Conservation (phyloP, 2,797 vertebrate genomes). For the Kryptopterus vitreolus region DNA sequence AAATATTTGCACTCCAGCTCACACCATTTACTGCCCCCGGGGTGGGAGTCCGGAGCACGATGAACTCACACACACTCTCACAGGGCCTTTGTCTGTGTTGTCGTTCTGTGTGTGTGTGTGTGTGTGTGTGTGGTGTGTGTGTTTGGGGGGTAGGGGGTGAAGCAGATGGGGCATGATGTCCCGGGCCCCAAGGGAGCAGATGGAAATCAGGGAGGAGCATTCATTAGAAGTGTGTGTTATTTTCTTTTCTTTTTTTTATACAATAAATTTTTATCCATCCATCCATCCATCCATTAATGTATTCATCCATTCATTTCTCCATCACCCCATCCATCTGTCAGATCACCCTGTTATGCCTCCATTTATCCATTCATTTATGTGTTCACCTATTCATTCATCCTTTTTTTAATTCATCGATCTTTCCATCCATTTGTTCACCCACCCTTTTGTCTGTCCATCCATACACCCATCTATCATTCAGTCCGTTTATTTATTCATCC, state of each 20-base stretch:
- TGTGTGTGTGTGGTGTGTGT: neutral
- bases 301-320: neutral
- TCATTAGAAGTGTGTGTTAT: neutral
- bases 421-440: no score
- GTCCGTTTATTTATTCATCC: no score
- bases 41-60: neutral
- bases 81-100: neutral
- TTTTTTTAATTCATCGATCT: neutral
- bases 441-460: no score
- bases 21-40: neutral
- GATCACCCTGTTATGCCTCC: no score
- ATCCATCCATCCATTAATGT: neutral
- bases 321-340: no score
- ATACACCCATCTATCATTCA: no score
- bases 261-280: neutral
- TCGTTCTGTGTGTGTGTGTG: neutral
- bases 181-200: slow-evolving; percentile 19
- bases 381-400: neutral
- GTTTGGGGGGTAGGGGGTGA: neutral
- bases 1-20: slow-evolving; percentile 1
- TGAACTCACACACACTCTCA: neutral
- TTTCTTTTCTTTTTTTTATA: slow-evolving; percentile 7
- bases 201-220: slow-evolving; percentile 7
- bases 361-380: no score
- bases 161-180: neutral